Evolutionary conservation across 2,888 invertebrate genomes (phyloP), one percentile per base, ranked within the genome.

Genomic region (Nudaria mundana): DNA sequence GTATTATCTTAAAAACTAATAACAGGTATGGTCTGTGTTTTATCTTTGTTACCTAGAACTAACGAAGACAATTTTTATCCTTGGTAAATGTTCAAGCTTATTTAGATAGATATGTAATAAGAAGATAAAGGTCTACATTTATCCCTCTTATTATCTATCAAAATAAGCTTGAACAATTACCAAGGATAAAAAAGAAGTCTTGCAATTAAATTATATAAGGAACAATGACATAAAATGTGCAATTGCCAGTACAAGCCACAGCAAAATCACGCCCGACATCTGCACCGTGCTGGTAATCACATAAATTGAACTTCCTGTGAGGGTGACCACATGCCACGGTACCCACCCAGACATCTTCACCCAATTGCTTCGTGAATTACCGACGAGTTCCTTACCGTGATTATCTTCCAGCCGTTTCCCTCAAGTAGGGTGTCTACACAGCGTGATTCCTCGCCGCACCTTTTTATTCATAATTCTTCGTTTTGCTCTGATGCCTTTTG

Each of bases 361-460:
- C 55, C 63, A 65, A 70, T 66, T 65, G 68, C 56, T 44, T 18
- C 40, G 62, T 58, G 59, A 65, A 60, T 67, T 63, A 59, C 52
- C 54, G 53, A 38, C 43, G 36, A 34, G 37, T 52, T 66, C 60
- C 63, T 70, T 63, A 53, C 64, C 43, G 68, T 75, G 75, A 73
- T 76, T 76, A 73, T 64, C 51, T 56, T 48, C 53, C 48, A 57
- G 53, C 61, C 56, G 66, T 66, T 71, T 71, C 71, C 72, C 74
- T 58, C 60, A 57, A 48, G 54, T 76, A 77, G 81, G 85, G 85
- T 84, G 85, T 71, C 68, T 76, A 85, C 53, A 51, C 64, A 83
- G 71, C 85, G 85, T 85, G 83, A 81, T 83, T 84, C 83, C 83
- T 79, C 55, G 64, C 53, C 77, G 71, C 85, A 80, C 86, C 86